These are phyloP conservation scores for Antitype chi DNA, from an alignment of 2,888 invertebrate species.

Conservation along the genomic window DNA sequence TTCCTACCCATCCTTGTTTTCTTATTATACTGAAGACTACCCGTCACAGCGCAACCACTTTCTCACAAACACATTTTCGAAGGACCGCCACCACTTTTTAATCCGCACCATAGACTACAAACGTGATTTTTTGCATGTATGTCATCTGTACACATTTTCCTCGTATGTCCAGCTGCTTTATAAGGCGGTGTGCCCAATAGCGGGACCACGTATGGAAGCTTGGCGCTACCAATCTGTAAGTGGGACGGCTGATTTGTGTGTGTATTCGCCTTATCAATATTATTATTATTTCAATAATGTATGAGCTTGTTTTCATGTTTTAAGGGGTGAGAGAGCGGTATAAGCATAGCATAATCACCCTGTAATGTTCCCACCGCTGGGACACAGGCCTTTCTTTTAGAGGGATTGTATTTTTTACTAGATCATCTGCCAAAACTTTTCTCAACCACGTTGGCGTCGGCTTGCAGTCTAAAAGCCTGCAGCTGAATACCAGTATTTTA, in stretches of 20 bases:
- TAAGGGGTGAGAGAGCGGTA: no score
- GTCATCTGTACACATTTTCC: constrained; percentile 55
- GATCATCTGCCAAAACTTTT: no score
- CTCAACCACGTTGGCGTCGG: no score
- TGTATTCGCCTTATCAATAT: constrained; percentile 50
- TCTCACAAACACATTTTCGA: background rate
- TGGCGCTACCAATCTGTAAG: constrained; percentile 45
- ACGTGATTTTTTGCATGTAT: constrained; percentile 55
- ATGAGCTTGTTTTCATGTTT: background rate
- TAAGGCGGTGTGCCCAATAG: constrained; percentile 59
- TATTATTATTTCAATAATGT: constrained; percentile 19
- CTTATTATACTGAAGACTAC: no score
- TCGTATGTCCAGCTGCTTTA: constrained; percentile 49
- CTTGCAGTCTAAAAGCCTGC: no score
- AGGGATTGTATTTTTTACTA: no score
- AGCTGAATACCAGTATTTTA: no score
- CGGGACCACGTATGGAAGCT: constrained; percentile 50
- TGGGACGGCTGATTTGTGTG: constrained; percentile 55
- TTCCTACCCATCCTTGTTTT: no score
- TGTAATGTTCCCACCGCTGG: no score
- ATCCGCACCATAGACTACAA: constrained; percentile 26
- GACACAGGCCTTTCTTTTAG: no score
- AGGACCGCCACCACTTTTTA: constrained; percentile 6
- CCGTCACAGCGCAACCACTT: constrained; percentile 1
- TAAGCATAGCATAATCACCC: no score